Evolutionary conservation across 1,140 invertebrate species (phyloP), one percentile per base, ranked within the genome.

Genomic region (Polypedilum vanderplanki): DNA sequence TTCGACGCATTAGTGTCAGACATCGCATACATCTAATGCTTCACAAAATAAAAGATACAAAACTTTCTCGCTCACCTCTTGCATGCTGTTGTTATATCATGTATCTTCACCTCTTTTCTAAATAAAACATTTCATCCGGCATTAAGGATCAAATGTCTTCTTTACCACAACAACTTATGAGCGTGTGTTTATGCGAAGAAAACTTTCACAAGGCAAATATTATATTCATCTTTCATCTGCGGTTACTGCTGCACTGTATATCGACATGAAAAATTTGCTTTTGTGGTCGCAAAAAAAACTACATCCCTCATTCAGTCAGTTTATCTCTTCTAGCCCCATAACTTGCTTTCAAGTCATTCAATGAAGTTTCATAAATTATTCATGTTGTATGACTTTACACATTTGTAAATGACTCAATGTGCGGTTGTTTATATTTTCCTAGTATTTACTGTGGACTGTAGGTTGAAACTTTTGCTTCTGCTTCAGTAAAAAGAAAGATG

Each of bases 341-440:
- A 15, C 7, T 46, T 46, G 41, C 9, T 46, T 8, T 15, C 41
- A 15, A 10, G 41, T 8, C 15, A 41, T 10, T 7, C 40, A 41
- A 46, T 1, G 15, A 15, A 57, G 12, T 15, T 57, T 57, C 46
- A 57, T 57, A 57, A 57, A 57, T 57, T n/a, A 57, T 57, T 57
- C 46, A 57, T 57, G 46, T 57, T 57, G 46, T 57, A 57, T 57
- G 46, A 57, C 46, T 57, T 57, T 57, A 57, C 46, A 57, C 46
- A 57, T 57, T 57, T 57, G 46, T 57, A 57, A 57, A 57, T 57
- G 46, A 57, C 46, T 57, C 46, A n/a, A 57, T 57, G 24, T 33
- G 24, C 24, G 24, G 24, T 33, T 33, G 24, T 33, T 33, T 33
- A 33, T 33, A 33, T 33, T 33, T 33, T 33, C n/a, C n/a, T 33